Evolutionary conservation across 2,113 vertebrate species (phyloP).

Genomic region (Toxotes jaculatrix): DNA sequence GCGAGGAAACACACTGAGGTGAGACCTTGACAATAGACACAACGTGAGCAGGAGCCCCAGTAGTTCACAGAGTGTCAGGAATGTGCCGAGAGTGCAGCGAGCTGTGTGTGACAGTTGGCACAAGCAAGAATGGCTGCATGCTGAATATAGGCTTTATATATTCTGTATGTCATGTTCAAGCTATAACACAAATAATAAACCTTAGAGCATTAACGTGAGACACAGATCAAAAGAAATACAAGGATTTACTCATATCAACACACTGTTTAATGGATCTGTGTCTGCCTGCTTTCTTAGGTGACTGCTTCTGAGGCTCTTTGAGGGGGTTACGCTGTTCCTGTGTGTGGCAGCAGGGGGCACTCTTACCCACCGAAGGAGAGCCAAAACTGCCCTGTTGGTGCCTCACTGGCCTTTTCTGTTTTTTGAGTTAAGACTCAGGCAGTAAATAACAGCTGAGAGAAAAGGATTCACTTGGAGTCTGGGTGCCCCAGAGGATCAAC

Average conservation of each 20-base stretch:
- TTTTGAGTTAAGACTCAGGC: constrained; percentile 22
- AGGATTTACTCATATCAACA: not conserved
- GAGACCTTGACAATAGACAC: constrained; percentile 43
- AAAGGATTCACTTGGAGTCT: constrained; percentile 30
- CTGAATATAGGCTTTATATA: not conserved
- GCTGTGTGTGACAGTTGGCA: not conserved
- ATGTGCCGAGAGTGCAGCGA: constrained; percentile 7
- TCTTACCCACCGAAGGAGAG: constrained; percentile 24
- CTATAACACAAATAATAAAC: not conserved
- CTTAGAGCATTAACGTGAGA: not conserved
- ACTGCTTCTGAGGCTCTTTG: not conserved
- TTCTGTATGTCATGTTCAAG: not conserved
- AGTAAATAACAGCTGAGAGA: constrained; percentile 46
- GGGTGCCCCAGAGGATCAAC: constrained; percentile 33
- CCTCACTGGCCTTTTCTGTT: constrained; percentile 32
- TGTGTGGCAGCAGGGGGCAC: constrained; percentile 61
- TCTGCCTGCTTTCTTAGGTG: not conserved
- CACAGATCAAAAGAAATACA: not conserved
- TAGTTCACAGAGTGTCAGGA: constrained; percentile 23
- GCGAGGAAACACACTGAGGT: constrained; percentile 52
- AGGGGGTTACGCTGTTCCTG: constrained; percentile 4
- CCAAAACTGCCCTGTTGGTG: constrained; percentile 7
- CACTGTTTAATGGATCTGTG: not conserved
- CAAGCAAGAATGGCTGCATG: not conserved
- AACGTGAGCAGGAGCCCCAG: constrained; percentile 17